Conservation (phyloP, 2,888 invertebrate species). For the Yponomeuta cagnagella region DNA sequence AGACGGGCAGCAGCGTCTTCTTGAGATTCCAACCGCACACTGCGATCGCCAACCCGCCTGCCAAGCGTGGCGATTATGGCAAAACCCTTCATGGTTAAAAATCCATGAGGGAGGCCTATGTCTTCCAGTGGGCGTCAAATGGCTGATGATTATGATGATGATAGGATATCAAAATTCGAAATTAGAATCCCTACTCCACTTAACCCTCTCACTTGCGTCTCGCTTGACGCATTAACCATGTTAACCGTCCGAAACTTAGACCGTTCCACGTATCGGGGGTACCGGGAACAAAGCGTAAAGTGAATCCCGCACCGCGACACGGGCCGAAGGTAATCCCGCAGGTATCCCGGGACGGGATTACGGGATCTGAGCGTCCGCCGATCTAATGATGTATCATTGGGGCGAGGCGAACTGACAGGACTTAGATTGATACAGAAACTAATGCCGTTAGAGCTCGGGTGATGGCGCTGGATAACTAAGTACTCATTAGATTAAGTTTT, state of each 20-base stretch:
- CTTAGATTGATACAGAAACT: conserved; percentile 25
- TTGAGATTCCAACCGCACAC: no score
- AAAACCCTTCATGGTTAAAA: no score
- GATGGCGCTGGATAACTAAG: background rate
- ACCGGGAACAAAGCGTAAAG: background rate
- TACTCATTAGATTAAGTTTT: background rate
- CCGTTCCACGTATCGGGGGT: background rate
- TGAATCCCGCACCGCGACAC: conserved; percentile 6
- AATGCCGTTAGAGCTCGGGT: background rate
- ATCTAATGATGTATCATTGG: conserved; percentile 48
- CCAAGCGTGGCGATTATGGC: no score
- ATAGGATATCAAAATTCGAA: background rate
- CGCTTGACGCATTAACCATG: background rate
- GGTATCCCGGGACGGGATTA: conserved; percentile 42
- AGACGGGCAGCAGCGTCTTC: no score
- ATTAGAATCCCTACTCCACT: background rate
- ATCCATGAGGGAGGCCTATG: no score
- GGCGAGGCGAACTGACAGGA: conserved; percentile 46
- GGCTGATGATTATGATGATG: no score
- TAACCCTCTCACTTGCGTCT: background rate
- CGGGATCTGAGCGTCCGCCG: conserved; percentile 17
- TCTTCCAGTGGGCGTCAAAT: no score
- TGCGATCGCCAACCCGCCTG: no score
- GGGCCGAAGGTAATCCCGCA: conserved; percentile 41
- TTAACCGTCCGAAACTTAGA: background rate